Base-by-base conservation (phyloP, 64 coral and sea anemone species). In the Dendrophyllia cribrosa region DNA sequence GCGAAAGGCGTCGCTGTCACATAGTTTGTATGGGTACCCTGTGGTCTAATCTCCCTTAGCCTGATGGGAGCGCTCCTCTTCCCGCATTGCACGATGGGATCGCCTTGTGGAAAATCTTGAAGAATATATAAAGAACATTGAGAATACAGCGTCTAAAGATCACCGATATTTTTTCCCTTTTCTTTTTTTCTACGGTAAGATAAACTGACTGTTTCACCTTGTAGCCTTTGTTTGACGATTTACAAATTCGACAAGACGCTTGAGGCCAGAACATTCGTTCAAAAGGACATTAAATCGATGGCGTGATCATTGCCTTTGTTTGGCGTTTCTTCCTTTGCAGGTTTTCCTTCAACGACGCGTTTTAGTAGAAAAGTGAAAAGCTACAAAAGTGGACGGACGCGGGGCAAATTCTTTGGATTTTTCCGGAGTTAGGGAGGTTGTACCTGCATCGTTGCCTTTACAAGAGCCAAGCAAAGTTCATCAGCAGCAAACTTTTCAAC, bases 341-440 rank as follows among this genome's bases (percentile, higher is more conserved):
- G 80, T 84, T 84, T 59, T 84, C 61, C 80, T 67, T 84, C 58
- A 84, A 68, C 80, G 62, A 84, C 80, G 80, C 80, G 43, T 84
- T 84, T 83, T 67, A 51, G 80, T 67, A 67, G 80, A 84, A 13
- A 19, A 67, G 80, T 67, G 80, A 84, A 97, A 97, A 97, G 89
- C 74, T 94, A 94, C 92, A 88, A 97, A 97, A 94, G 95, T 97
- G 95, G 95, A 97, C 93, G 95, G 95, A 91, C 95, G 90, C 91
- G 90, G 92, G 87, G 95, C 80, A 94, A 97, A 93, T 88, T 90
- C 95, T 97, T 74, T 82, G 79, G 95, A 97, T 78, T 97, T 97
- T 94, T 88, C 92, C 84, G 95, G 95, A 93, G 92, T 89, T 70
- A 94, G 92, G 79, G 91, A 93, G 95, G 91, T 83, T 83, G 72